Base-by-base conservation (phyloP, 1,140 invertebrate genomes). In the Lysiphlebus fabarum region DNA sequence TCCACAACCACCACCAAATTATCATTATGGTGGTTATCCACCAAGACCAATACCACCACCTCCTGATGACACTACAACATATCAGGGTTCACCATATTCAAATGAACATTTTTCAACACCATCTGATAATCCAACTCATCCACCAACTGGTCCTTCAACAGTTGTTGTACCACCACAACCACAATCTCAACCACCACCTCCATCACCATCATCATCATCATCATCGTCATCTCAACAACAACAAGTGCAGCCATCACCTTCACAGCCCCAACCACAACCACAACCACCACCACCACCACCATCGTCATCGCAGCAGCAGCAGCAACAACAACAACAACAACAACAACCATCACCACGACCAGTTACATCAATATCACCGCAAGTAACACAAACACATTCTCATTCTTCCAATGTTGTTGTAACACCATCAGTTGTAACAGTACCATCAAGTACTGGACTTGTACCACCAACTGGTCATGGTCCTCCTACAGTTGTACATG, bases 1-100 rank as follows among this genome's bases (percentile, higher is more conserved):
- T 59, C 74, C 77, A 1, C 77, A 77, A 11, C 80, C 80, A 1
- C 75, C 78, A 6, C 76, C 76, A 1, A 78, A 77, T 62, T 80
- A 79, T 59, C 81, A 81, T 54, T 82, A 80, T 62, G 79, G 77
- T 42, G 74, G 73, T n/a, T 82, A 81, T 61, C 76, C 80, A 7
- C 72, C 79, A 12, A 26, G 17, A 26, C 17, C 17, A 26, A 26
- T 26, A 26, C 74, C 75, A 10, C 76, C 79, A 3, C 70, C 76
- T 0, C 70, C 78, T 6, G 76, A 77, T 42, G 76, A 79, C 43
- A 73, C 75, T 9, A 73, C 75, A 5, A 65, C 77, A 40, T 74
- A 79, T 51, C 73, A 78, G 64, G 66, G 73, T 41, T 74, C 78
- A 17, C 73, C 78, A 10, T 75, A 75, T 56, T 66, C 74, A 0